phyloP scores from a whole-genome alignment of 30 jellyfish, hydroid and myxozoan genomes.

The Pseudorhiza aurosa region DNA sequence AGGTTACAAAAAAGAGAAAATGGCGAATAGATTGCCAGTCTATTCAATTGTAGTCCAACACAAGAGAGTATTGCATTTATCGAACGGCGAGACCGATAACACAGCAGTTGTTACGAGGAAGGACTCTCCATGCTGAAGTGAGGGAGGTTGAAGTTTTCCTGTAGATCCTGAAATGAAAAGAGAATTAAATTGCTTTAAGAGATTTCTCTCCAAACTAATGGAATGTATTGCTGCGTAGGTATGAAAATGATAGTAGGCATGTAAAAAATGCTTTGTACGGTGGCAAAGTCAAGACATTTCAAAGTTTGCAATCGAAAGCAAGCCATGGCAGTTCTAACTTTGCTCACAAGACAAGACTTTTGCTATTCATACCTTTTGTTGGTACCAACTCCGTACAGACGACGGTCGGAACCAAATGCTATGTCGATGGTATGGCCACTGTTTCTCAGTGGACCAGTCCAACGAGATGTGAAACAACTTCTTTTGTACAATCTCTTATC shows the following conservation, averaged over 20 bases:
- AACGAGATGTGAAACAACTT: neutral
- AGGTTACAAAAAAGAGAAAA: too few relatives aligned
- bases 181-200: too few relatives aligned
- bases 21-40: too few relatives aligned
- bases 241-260: too few relatives aligned
- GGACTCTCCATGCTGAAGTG: neutral
- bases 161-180: constrained; percentile 22
- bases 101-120: constrained; percentile 19
- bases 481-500: constrained; percentile 1
- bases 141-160: constrained; percentile 13
- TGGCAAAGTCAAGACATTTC: too few relatives aligned
- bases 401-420: constrained; percentile 13
- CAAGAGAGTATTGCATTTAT: neutral
- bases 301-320: too few relatives aligned
- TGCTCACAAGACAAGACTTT: too few relatives aligned
- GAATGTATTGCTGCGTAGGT: too few relatives aligned
- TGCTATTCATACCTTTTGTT: constrained; percentile 32
- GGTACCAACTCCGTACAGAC: constrained; percentile 46
- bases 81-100: neutral
- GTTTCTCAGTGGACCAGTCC: constrained; percentile 28
- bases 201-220: too few relatives aligned
- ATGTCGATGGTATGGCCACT: constrained; percentile 14
- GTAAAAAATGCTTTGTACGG: too few relatives aligned
- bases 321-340: too few relatives aligned
- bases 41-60: too few relatives aligned